phyloP scores from a whole-genome alignment of 2,888 invertebrate genomes.

The Macrophya alboannulata region DNA sequence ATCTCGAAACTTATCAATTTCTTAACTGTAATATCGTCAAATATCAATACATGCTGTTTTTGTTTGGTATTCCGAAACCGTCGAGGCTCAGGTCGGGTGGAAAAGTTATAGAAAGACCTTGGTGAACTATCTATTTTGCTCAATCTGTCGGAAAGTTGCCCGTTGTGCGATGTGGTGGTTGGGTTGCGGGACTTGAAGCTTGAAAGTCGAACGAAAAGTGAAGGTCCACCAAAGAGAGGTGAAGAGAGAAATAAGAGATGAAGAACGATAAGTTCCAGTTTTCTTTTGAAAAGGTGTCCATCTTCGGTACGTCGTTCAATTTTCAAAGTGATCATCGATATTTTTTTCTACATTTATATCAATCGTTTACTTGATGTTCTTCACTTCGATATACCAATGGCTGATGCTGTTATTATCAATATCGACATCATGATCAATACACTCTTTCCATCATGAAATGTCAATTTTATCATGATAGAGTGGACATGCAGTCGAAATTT shows the following conservation, averaged over 20 bases:
- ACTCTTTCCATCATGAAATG: background rate
- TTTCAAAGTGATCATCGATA: background rate
- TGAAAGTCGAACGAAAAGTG: conserved; percentile 40
- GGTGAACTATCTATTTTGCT: conserved; percentile 62
- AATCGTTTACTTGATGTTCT: background rate
- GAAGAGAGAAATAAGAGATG: background rate
- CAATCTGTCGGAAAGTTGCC: conserved; percentile 64
- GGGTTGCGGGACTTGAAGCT: conserved; percentile 14
- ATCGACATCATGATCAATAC: background rate
- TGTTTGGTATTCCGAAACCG: conserved; percentile 16
- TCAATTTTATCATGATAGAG: background rate
- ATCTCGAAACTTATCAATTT: background rate
- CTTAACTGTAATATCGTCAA: conserved; percentile 1
- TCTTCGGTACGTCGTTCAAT: conserved; percentile 30
- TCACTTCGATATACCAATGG: background rate
- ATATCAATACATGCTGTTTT: conserved; percentile 35
- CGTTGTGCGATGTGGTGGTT: conserved; percentile 37
- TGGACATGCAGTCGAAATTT: background rate
- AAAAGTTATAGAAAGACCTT: conserved; percentile 39
- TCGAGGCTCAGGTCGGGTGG: background rate
- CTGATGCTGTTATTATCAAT: background rate
- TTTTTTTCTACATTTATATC: background rate
- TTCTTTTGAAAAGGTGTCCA: background rate
- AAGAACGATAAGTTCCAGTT: conserved; percentile 20
- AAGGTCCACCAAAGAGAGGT: conserved; percentile 13